phyloP scores from a whole-genome alignment of 1,140 invertebrate genomes.

The Drosophila orena region DNA sequence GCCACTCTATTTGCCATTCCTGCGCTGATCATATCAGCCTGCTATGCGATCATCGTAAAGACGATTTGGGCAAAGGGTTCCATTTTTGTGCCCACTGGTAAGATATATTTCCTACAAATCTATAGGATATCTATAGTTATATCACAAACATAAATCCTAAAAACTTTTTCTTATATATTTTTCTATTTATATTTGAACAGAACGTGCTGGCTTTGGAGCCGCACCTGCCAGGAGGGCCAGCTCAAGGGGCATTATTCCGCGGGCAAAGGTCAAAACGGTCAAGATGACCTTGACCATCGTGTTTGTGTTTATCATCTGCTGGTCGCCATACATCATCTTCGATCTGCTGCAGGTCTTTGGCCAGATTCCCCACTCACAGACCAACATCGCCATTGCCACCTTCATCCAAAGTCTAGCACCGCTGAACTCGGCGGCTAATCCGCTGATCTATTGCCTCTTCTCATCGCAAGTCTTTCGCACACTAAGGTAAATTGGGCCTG shows the following conservation, averaged over 20 bases:
- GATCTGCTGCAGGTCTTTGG: slow-evolving; percentile 96
- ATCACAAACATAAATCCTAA: too few species aligned
- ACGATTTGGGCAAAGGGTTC: slow-evolving; percentile 94
- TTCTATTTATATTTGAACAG: slow-evolving; percentile 11
- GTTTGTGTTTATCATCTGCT: slow-evolving; percentile 97
- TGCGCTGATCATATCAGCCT: slow-evolving; percentile 94
- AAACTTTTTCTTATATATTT: too few species aligned
- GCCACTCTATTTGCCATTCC: slow-evolving; percentile 94
- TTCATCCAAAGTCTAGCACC: slow-evolving; percentile 97
- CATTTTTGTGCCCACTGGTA: slow-evolving; percentile 86
- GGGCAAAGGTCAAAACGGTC: slow-evolving; percentile 98
- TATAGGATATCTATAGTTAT: too few species aligned
- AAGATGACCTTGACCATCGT: slow-evolving; percentile 99
- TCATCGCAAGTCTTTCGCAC: slow-evolving; percentile 94
- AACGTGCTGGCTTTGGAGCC: slow-evolving; percentile 85
- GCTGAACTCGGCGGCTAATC: slow-evolving; percentile 97
- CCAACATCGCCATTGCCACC: slow-evolving; percentile 93
- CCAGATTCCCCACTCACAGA: slow-evolving; percentile 92
- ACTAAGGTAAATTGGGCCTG: slow-evolving; percentile 88
- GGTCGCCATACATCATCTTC: slow-evolving; percentile 98
- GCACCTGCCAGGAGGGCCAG: slow-evolving; percentile 89
- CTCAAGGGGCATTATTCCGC: slow-evolving; percentile 94
- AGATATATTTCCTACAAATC: neutral
- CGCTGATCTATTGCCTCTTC: slow-evolving; percentile 97
- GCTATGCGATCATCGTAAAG: slow-evolving; percentile 95